A percentile compares a stretch with the other conserved stretches of the same genome.
phyloP scores from a whole-genome alignment of 2,888 invertebrate genomes.

The Aleiodes alternator region DNA sequence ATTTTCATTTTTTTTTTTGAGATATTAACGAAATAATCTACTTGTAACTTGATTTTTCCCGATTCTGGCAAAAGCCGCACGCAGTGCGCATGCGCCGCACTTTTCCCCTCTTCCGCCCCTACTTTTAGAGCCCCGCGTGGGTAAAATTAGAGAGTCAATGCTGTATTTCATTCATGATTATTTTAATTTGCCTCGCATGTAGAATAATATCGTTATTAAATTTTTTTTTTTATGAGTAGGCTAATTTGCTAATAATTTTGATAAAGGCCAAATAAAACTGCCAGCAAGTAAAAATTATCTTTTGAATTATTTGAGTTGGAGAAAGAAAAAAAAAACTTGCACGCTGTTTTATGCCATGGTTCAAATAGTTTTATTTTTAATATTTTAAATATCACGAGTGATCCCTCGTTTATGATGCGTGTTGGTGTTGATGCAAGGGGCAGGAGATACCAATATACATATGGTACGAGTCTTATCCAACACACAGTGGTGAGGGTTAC shows the following conservation, averaged over 20 bases:
- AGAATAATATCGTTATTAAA: slow-evolving; percentile 13
- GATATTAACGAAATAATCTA: background rate
- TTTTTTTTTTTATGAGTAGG: slow-evolving; percentile 13
- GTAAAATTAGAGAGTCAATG: too few species aligned
- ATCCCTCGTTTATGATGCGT: slow-evolving; percentile 70
- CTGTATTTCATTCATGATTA: slow-evolving; percentile 11
- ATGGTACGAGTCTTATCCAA: slow-evolving; percentile 98
- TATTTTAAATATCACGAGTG: slow-evolving; percentile 37
- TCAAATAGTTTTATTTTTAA: slow-evolving; percentile 33
- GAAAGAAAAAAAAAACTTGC: slow-evolving; percentile 36
- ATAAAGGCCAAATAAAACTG: background rate
- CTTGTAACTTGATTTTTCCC: too few species aligned
- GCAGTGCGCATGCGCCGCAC: too few species aligned
- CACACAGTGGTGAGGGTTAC: slow-evolving; percentile 96
- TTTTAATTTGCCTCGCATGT: slow-evolving; percentile 32
- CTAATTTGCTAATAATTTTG: slow-evolving; percentile 3
- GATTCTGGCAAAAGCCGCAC: background rate
- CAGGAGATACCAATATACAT: slow-evolving; percentile 98
- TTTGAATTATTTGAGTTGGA: background rate
- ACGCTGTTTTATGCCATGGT: slow-evolving; percentile 43
- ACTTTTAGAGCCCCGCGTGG: too few species aligned
- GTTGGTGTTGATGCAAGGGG: slow-evolving; percentile 81
- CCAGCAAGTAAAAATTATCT: slow-evolving; percentile 6
- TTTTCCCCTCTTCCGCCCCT: too few species aligned
- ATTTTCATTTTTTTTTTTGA: background rate